Base-by-base conservation (phyloP, 1,140 invertebrate species). In the Chelonus insularis region DNA sequence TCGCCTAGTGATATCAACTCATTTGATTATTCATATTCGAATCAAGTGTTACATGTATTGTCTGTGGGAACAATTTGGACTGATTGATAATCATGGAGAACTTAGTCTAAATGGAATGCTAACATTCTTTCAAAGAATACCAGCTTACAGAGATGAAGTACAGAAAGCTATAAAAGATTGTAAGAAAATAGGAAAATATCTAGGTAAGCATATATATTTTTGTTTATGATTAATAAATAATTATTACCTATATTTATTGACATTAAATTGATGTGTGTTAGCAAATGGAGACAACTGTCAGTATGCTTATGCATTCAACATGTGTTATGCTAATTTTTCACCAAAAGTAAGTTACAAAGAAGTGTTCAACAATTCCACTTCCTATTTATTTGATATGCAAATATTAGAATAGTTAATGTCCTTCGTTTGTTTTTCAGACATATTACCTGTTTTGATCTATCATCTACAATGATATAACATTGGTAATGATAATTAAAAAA, bases 11-110 rank as follows among this genome's bases (percentile, higher is more conserved):
- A n/a, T n/a, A n/a, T n/a, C n/a, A n/a, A n/a, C n/a, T n/a, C n/a
- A n/a, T n/a, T n/a, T n/a, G n/a, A n/a, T n/a, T n/a, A n/a, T n/a
- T n/a, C n/a, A 0, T 11, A 55, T 36, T 21, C n/a, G 25, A 29
- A 25, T 39, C n/a, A 39, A 78, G 76, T 78, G 76, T 60, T 78
- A 78, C 59, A 78, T 78, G 76, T 77, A 77, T 54, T 78, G 76
- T 43, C 65, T 78, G 0, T 77, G 75, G 76, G 73, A 77, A 58
- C 72, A 77, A 75, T 78, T 77, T 54, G 76, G 75, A 5, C 54
- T 78, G n/a, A 66, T 77, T 7, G 76, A 78, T 36, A 69, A 74
- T 5, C 75, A 76, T 32, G 64, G 68, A 20, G 76, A 78, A 32
- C 62, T 78, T 18, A 77, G 70, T 36, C 61, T 78, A 29, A 73